Evolutionary conservation across 2,888 invertebrate genomes (phyloP).

Genomic region (Ormia ochracea): DNA sequence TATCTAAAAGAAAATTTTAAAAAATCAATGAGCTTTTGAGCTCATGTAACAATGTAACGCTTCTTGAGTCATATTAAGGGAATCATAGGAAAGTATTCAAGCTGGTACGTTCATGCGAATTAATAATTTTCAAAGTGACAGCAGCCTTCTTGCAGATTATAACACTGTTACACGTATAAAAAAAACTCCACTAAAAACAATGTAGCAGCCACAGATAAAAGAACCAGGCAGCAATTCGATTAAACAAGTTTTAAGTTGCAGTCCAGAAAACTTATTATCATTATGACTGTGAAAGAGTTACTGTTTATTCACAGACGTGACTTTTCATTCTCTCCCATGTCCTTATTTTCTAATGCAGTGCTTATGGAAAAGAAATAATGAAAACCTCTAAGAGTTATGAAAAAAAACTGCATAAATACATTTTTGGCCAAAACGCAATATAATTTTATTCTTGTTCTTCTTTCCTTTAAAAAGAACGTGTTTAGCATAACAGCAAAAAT

Average conservation of each 20-base stretch:
- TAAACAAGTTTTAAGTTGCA: slow-evolving; percentile 28
- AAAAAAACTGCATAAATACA: slow-evolving; percentile 10
- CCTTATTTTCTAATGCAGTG: neutral
- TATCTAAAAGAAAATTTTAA: too few species aligned
- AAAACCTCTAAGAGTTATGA: neutral
- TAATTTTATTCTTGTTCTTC: neutral
- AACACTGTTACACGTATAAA: too few species aligned
- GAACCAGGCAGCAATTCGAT: slow-evolving; percentile 24
- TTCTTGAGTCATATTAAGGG: too few species aligned
- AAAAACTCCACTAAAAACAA: too few species aligned
- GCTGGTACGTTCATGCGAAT: too few species aligned
- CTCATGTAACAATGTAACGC: too few species aligned
- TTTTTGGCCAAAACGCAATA: slow-evolving; percentile 37
- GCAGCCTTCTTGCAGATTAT: too few species aligned
- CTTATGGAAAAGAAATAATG: slow-evolving; percentile 24
- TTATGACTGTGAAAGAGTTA: neutral
- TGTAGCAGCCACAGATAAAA: neutral
- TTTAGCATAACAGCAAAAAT: neutral
- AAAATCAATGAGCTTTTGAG: too few species aligned
- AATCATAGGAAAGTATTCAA: too few species aligned
- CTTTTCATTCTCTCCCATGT: neutral
- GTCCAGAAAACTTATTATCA: slow-evolving; percentile 2
- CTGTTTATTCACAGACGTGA: slow-evolving; percentile 37
- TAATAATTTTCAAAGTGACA: too few species aligned
- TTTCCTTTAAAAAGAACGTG: slow-evolving; percentile 11